Evolutionary conservation across 2,888 invertebrate species (phyloP).

Genomic region (Eubasilissa splendida): DNA sequence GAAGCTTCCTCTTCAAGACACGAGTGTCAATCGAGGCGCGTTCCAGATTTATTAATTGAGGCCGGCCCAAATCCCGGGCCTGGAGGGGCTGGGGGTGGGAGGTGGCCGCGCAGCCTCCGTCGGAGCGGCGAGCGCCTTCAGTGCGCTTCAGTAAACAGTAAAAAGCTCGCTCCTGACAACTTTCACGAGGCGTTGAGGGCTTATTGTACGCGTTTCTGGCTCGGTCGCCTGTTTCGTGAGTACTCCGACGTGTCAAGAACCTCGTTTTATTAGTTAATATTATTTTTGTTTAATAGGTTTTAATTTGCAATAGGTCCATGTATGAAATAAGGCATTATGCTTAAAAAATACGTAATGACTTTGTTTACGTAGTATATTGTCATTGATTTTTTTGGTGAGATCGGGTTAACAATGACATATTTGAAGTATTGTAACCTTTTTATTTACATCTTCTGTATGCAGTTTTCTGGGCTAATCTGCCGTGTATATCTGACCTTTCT

Average conservation of each 20-base stretch:
- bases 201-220: constrained; percentile 16
- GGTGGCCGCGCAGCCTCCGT: neutral
- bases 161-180: constrained; percentile 4
- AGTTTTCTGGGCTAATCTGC: too few species aligned
- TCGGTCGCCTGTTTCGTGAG: neutral
- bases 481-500: too few species aligned
- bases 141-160: neutral
- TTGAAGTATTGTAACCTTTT: too few species aligned
- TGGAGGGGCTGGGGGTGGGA: neutral
- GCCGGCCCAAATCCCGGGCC: constrained; percentile 9
- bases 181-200: neutral
- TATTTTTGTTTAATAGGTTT: too few species aligned
- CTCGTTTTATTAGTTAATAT: neutral
- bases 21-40: constrained; percentile 37
- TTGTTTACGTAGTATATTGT: too few species aligned
- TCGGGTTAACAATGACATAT: too few species aligned
- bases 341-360: too few species aligned
- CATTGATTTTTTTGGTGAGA: too few species aligned
- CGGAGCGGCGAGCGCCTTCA: constrained; percentile 4
- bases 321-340: too few species aligned
- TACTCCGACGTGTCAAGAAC: neutral
- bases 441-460: too few species aligned
- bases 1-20: neutral
- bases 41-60: constrained; percentile 36
- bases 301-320: too few species aligned